These are phyloP conservation scores for Gadus macrocephalus DNA, from an alignment of 2,113 vertebrate genomes.

Conservation along the genomic window DNA sequence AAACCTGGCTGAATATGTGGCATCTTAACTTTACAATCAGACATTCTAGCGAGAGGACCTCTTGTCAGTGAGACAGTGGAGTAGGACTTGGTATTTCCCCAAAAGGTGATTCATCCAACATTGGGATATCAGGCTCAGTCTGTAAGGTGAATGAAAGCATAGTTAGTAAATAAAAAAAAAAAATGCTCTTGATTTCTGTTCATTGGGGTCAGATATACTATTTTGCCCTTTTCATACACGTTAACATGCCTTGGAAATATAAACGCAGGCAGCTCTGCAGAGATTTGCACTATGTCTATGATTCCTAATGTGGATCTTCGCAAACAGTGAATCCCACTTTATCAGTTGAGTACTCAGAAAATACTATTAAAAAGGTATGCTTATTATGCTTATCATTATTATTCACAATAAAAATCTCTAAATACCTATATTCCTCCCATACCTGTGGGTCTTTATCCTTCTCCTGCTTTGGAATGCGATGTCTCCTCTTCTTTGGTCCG, in stretches of 20 bases:
- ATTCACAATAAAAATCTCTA: neutral
- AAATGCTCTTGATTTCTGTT: neutral
- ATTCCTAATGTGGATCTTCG: too few relatives aligned
- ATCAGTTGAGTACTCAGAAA: too few relatives aligned
- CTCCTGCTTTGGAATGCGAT: conserved; percentile 64
- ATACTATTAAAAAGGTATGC: neutral
- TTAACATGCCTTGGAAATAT: too few relatives aligned
- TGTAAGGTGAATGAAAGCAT: conserved; percentile 33
- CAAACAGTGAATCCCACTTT: too few relatives aligned
- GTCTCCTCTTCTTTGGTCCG: conserved; percentile 67
- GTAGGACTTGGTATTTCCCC: conserved; percentile 72
- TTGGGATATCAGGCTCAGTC: conserved; percentile 63
- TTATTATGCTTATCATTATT: neutral
- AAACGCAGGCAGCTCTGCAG: too few relatives aligned
- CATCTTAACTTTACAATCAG: conserved; percentile 4
- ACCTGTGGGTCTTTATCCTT: conserved; percentile 70
- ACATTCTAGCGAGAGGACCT: conserved; percentile 12
- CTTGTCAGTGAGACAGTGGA: conserved; percentile 65
- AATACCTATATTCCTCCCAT: neutral
- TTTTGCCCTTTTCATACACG: too few relatives aligned
- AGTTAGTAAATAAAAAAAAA: neutral
- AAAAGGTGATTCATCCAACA: conserved; percentile 64
- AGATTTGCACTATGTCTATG: too few relatives aligned
- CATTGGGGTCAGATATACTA: too few relatives aligned
- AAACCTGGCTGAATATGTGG: conserved; percentile 14